These are phyloP conservation scores for Phrynocephalus guinanensis DNA, from an alignment of 2,797 vertebrate genomes.

Conservation along the genomic window DNA sequence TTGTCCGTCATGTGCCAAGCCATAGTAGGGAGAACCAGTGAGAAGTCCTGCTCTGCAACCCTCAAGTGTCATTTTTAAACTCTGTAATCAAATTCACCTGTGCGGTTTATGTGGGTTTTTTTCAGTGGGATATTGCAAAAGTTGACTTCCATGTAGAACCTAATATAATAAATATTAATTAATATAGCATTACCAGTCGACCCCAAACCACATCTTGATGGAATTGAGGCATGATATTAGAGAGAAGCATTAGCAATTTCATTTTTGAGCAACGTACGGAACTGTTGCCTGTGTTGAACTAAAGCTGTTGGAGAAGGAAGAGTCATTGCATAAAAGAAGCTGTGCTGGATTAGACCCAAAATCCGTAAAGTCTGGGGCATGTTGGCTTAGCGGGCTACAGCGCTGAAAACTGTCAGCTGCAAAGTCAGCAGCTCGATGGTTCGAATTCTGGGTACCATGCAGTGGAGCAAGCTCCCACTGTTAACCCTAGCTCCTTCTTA, in stretches of 20 bases:
- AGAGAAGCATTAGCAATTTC: not conserved
- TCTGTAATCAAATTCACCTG: not conserved
- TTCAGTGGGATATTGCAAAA: not conserved
- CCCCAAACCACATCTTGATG: not conserved
- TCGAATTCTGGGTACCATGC: too few relatives aligned
- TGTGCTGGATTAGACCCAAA: not conserved
- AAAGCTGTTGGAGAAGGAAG: not conserved
- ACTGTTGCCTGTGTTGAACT: not conserved
- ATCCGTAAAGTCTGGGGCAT: not conserved
- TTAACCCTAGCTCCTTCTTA: too few relatives aligned
- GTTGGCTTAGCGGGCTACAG: not conserved
- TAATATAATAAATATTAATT: not conserved
- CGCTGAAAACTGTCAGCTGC: too few relatives aligned
- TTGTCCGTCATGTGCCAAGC: constrained; percentile 2
- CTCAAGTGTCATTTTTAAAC: not conserved
- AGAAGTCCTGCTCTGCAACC: not conserved
- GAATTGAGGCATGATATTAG: not conserved
- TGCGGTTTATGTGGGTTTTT: not conserved
- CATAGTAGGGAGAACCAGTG: not conserved
- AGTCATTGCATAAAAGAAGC: not conserved
- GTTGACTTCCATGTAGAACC: not conserved
- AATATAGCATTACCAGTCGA: not conserved
- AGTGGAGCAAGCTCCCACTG: too few relatives aligned
- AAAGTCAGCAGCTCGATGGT: too few relatives aligned
- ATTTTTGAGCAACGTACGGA: not conserved